A percentile compares a stretch with the other conserved stretches of the same genome.
Evolutionary conservation across 2,797 vertebrate genomes (phyloP).

Genomic region (Cetoscarus ocellatus): DNA sequence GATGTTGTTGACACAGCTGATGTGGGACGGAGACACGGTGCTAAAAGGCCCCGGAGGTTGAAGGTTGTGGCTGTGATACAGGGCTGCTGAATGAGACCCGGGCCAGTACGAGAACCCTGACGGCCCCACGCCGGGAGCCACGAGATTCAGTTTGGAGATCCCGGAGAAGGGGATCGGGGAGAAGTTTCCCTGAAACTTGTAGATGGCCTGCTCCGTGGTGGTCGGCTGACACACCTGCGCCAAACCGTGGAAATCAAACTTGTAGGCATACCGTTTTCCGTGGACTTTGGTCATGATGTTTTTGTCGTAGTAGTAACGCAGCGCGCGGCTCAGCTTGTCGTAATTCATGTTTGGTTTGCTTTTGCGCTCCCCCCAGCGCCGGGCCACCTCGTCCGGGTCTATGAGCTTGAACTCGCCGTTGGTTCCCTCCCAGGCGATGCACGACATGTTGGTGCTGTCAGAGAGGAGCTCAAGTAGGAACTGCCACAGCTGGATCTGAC

Average conservation of each 20-base stretch:
- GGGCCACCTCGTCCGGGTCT: conserved; percentile 96
- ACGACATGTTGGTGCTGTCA: conserved; percentile 93
- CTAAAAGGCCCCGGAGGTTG: conserved; percentile 90
- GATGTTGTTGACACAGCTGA: conserved; percentile 89
- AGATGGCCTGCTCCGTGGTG: conserved; percentile 90
- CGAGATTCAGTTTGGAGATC: conserved; percentile 97
- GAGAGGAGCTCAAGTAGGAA: conserved; percentile 96
- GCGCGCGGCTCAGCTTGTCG: conserved; percentile 96
- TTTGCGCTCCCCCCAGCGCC: conserved; percentile 97
- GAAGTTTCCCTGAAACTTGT: conserved; percentile 96
- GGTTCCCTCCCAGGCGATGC: conserved; percentile 98
- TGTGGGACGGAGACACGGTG: conserved; percentile 84
- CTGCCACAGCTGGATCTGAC: conserved; percentile 99
- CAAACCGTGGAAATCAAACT: conserved; percentile 97
- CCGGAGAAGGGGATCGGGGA: conserved; percentile 93
- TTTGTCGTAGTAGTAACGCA: conserved; percentile 99
- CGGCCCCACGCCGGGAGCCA: conserved; percentile 91
- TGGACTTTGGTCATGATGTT: conserved; percentile 99
- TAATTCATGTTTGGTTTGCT: conserved; percentile 99
- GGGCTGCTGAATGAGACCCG: conserved; percentile 86
- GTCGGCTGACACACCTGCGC: conserved; percentile 94
- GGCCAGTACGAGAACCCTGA: conserved; percentile 97
- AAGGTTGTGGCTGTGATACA: conserved; percentile 92
- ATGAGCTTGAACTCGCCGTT: conserved; percentile 98
- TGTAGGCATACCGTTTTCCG: conserved; percentile 97